Conservation (phyloP, 2,888 invertebrate species). For the Hipparchia sbordonii region DNA sequence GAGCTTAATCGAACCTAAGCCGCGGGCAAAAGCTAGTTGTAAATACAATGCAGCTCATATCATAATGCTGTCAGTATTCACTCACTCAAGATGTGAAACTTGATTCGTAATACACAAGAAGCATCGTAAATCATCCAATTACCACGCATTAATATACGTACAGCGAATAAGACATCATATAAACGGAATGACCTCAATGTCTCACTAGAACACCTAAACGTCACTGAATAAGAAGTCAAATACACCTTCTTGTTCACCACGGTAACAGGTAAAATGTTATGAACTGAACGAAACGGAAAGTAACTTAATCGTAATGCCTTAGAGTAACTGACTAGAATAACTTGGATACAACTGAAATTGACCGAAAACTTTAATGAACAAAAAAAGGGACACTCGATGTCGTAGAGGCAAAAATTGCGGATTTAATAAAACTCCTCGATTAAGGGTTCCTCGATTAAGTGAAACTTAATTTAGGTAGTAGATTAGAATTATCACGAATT, state of each 20-base stretch:
- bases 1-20: no score
- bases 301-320: not conserved
- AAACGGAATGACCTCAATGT: not conserved
- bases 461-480: no score
- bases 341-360: not conserved
- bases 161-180: slow-evolving; percentile 36
- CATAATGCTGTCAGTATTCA: slow-evolving; percentile 6
- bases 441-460: no score
- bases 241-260: not conserved
- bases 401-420: not conserved
- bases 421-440: not conserved
- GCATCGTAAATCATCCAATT: slow-evolving; percentile 41
- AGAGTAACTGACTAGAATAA: not conserved
- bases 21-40: not conserved
- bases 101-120: slow-evolving; percentile 19
- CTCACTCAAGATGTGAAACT: slow-evolving; percentile 20
- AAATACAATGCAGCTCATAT: not conserved
- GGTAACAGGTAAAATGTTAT: not conserved
- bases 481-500: not conserved
- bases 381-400: no score
- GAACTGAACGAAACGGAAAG: not conserved
- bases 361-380: no score
- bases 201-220: not conserved
- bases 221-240: not conserved
- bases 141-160: slow-evolving; percentile 38